Evolutionary conservation across 2,797 vertebrate species (phyloP).

Genomic region (Centroberyx gerrardi): DNA sequence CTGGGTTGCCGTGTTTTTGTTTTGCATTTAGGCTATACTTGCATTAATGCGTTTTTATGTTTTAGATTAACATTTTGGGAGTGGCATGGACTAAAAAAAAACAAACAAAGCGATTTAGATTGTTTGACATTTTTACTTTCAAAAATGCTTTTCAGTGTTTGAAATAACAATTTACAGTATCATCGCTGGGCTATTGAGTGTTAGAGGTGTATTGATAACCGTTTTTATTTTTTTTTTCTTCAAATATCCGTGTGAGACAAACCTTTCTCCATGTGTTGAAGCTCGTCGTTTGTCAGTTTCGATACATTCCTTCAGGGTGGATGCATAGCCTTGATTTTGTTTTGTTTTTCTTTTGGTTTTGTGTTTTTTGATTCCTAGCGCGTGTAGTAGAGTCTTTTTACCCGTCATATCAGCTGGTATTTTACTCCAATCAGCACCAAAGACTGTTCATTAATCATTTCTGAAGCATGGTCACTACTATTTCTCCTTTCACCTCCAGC

Average conservation of each 20-base stretch:
- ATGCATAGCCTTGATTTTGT: slow-evolving; percentile 64
- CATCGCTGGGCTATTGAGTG: slow-evolving; percentile 92
- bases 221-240: slow-evolving; percentile 69
- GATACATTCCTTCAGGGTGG: slow-evolving; percentile 99
- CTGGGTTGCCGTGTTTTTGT: slow-evolving; percentile 88
- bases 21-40: slow-evolving; percentile 86
- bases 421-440: slow-evolving; percentile 92
- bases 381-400: slow-evolving; percentile 75
- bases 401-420: slow-evolving; percentile 77
- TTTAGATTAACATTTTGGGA: slow-evolving; percentile 89
- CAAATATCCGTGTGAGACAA: slow-evolving; percentile 89
- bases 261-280: slow-evolving; percentile 85
- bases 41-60: slow-evolving; percentile 68
- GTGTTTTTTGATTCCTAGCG: slow-evolving; percentile 72
- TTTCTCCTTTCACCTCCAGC: slow-evolving; percentile 92
- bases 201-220: slow-evolving; percentile 93
- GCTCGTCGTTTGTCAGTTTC: slow-evolving; percentile 90
- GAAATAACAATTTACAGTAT: slow-evolving; percentile 83
- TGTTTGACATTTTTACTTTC: slow-evolving; percentile 90
- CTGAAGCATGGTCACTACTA: slow-evolving; percentile 93
- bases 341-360: slow-evolving; percentile 77
- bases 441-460: slow-evolving; percentile 94
- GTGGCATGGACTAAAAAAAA: slow-evolving; percentile 88
- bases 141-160: slow-evolving; percentile 94
- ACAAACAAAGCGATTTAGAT: slow-evolving; percentile 66